Conservation (phyloP, 2,797 vertebrate species). For the Schizopygopsis pylzovi region DNA sequence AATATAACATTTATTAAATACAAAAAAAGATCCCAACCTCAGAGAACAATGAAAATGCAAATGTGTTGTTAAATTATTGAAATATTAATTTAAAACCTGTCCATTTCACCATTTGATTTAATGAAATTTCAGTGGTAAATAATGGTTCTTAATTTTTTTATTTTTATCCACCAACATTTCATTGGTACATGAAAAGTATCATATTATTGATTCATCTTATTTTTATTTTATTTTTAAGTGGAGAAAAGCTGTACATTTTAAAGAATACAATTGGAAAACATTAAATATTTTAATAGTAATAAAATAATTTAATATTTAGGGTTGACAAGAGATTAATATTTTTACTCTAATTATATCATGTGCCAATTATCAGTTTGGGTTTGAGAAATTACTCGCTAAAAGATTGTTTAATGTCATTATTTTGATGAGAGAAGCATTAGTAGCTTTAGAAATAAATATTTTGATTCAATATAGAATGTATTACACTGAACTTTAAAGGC, state of each 20-base stretch:
- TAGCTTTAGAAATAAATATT: background rate
- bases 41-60: background rate
- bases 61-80: background rate
- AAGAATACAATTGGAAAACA: background rate
- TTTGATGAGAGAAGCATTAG: no score
- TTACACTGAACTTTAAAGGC: background rate
- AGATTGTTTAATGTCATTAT: no score
- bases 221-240: no score
- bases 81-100: background rate
- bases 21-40: background rate
- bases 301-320: background rate
- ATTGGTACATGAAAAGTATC: background rate
- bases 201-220: no score
- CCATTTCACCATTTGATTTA: background rate
- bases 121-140: background rate
- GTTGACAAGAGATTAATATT: background rate
- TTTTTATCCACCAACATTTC: background rate
- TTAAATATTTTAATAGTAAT: background rate
- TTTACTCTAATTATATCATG: background rate
- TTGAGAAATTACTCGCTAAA: background rate
- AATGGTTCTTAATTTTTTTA: background rate
- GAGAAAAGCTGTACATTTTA: background rate
- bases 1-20: background rate
- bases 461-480: background rate
- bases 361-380: background rate